These are phyloP conservation scores for Eumeta japonica DNA, from an alignment of 1,140 invertebrate species.

Conservation along the genomic window DNA sequence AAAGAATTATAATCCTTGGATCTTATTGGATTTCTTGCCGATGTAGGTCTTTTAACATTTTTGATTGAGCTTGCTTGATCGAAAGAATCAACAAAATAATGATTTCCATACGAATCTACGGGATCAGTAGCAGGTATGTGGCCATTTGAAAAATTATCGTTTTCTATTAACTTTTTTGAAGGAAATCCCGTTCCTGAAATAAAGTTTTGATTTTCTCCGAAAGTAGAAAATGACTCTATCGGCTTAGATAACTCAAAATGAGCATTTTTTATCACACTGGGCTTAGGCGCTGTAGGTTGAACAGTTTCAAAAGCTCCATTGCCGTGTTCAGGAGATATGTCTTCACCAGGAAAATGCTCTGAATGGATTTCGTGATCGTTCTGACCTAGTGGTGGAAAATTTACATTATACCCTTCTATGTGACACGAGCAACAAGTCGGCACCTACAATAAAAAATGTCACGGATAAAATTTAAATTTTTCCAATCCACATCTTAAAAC, in stretches of 20 bases:
- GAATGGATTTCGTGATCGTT: conserved; percentile 44
- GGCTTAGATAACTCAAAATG: conserved; percentile 32
- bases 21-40: conserved; percentile 22
- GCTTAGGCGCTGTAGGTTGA: conserved; percentile 38
- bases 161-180: conserved; percentile 26
- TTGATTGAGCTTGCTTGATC: conserved; percentile 43
- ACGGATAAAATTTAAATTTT: conserved; percentile 6
- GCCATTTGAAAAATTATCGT: conserved; percentile 24
- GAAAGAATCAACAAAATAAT: conserved; percentile 40
- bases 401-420: conserved; percentile 71
- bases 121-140: conserved; percentile 20
- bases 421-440: conserved; percentile 84
- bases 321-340: conserved; percentile 42
- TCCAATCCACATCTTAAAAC: neutral
- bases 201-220: conserved; percentile 38
- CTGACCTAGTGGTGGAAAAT: conserved; percentile 59
- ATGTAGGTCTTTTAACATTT: conserved; percentile 40
- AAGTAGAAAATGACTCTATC: conserved; percentile 30
- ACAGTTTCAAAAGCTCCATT: conserved; percentile 46
- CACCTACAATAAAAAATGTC: conserved; percentile 51
- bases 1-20: conserved; percentile 22
- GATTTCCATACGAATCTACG: conserved; percentile 44
- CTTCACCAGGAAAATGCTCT: conserved; percentile 52
- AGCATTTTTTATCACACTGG: conserved; percentile 24
- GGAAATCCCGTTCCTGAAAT: conserved; percentile 30